Conservation (phyloP, 2,888 invertebrate genomes). For the Ennomos erosarius region DNA sequence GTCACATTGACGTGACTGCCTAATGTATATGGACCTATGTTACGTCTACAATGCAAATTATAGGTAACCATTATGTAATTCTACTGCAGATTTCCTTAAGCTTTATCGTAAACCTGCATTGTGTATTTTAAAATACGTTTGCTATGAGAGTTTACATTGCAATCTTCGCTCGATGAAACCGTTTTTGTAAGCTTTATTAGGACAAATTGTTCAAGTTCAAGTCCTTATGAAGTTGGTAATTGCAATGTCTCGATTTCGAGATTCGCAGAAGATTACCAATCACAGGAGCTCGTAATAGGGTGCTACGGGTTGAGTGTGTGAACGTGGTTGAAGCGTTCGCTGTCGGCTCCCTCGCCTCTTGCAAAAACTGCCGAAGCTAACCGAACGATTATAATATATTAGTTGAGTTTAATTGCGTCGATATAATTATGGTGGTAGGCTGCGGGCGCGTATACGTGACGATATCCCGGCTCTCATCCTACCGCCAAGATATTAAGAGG, state of each 20-base stretch:
- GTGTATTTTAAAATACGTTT: conserved; percentile 34
- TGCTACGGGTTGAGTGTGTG: conserved; percentile 65
- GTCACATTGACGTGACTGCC: conserved; percentile 75
- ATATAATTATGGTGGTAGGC: conserved; percentile 81
- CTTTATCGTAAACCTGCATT: conserved; percentile 32
- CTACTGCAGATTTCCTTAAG: conserved; percentile 40
- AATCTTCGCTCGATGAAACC: conserved; percentile 11
- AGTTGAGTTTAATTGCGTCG: conserved; percentile 82
- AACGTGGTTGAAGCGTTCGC: conserved; percentile 60
- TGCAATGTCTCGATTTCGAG: conserved; percentile 49
- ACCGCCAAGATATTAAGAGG: conserved; percentile 80
- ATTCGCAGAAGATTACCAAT: conserved; percentile 61
- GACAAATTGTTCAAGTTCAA: conserved; percentile 23
- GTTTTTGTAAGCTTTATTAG: conserved; percentile 24
- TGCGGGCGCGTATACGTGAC: conserved; percentile 78
- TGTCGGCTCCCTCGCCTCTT: conserved; percentile 70
- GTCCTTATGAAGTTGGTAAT: conserved; percentile 21
- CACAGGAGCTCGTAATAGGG: conserved; percentile 63
- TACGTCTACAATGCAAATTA: conserved; percentile 63
- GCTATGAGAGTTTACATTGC: conserved; percentile 19
- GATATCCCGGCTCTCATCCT: conserved; percentile 77
- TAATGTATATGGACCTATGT: conserved; percentile 65
- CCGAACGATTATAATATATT: conserved; percentile 85
- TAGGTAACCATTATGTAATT: conserved; percentile 46
- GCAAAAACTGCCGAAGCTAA: conserved; percentile 78